Base-by-base conservation (phyloP, 2,888 invertebrate genomes). In the Epiblema foenella region DNA sequence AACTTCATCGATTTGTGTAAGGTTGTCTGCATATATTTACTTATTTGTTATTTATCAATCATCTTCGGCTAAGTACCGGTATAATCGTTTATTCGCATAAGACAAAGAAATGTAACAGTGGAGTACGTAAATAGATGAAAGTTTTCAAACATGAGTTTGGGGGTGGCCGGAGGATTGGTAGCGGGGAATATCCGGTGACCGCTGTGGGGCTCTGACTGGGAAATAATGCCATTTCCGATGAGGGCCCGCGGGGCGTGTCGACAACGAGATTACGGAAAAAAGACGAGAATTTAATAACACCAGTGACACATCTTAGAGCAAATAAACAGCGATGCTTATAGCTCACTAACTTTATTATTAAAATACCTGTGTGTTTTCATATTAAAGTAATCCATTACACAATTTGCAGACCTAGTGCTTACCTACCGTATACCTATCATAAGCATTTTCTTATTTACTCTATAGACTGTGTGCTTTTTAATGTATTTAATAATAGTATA, bases 191-290 rank as follows among this genome's bases (percentile, higher is more conserved):
- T 90, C 89, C 89, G 88, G 86, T 89, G 87, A 88, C 89, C 89
- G 86, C 84, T 81, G 78, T 68, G 73, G 73, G 75, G 77, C 70
- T 74, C 73, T 80, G 79, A 75, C 80, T 79, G 85, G 84, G 85
- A 87, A 88, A 89, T 92, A 91, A 91, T 91, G 88, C 88, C 82
- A 91, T 91, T 91, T 90, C 90, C 91, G 89, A 89, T 89, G 89
- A 85, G 85, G 85, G 83, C 88, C 89, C 88, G 86, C 86, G 86
- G 89, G 86, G 84, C 85, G 86, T 83, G 84, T 83, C 85, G 84
- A 86, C 86, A 86, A 87, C 86, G 83, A 85, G 86, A 89, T 90
- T 89, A 89, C 84, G 89, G 88, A 84, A 89, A 87, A 87, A 86
- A 87, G 83, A 86, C 86, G 88, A 82, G 86, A 87, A 87, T 88